A percentile compares a stretch with the other conserved stretches of the same genome.
Evolutionary conservation across 2,888 invertebrate genomes (phyloP).

Genomic region (Lithophane socia): DNA sequence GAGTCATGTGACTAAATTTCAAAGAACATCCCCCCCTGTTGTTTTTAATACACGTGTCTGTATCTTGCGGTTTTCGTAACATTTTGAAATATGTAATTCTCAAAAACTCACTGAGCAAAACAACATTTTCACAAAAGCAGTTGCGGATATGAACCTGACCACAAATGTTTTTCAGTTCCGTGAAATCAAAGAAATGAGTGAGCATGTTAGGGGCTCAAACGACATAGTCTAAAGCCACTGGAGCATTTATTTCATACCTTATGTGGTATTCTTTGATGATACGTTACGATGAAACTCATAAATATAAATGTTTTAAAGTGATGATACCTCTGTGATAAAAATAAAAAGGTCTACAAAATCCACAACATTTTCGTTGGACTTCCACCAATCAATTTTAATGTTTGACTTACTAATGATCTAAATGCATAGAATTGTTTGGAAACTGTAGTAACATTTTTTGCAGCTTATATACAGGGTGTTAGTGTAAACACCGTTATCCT

Average conservation of each 20-base stretch:
- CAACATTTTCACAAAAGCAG: slow-evolving; percentile 32
- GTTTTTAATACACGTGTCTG: slow-evolving; percentile 6
- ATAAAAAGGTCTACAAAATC: background rate
- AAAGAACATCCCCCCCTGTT: background rate
- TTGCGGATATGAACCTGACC: background rate
- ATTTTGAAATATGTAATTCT: slow-evolving; percentile 14
- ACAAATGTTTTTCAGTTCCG: slow-evolving; percentile 20
- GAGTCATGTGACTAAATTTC: background rate
- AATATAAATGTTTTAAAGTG: slow-evolving; percentile 12
- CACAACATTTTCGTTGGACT: background rate
- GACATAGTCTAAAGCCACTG: slow-evolving; percentile 14
- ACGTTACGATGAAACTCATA: slow-evolving; percentile 2
- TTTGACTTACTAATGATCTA: background rate
- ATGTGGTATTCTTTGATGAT: slow-evolving; percentile 36
- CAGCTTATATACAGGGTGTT: too few species aligned
- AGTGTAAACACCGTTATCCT: too few species aligned
- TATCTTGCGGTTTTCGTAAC: slow-evolving; percentile 4
- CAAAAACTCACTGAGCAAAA: slow-evolving; percentile 35
- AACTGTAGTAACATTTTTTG: background rate
- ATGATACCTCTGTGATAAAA: background rate
- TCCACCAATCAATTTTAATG: background rate
- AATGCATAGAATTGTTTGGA: background rate
- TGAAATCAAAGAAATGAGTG: slow-evolving; percentile 35
- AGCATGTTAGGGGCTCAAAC: slow-evolving; percentile 3
- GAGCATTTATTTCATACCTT: slow-evolving; percentile 13